A percentile compares a stretch with the other conserved stretches of the same genome.
Evolutionary conservation across 2,888 invertebrate species (phyloP).

Genomic region (Aphrophora alni): DNA sequence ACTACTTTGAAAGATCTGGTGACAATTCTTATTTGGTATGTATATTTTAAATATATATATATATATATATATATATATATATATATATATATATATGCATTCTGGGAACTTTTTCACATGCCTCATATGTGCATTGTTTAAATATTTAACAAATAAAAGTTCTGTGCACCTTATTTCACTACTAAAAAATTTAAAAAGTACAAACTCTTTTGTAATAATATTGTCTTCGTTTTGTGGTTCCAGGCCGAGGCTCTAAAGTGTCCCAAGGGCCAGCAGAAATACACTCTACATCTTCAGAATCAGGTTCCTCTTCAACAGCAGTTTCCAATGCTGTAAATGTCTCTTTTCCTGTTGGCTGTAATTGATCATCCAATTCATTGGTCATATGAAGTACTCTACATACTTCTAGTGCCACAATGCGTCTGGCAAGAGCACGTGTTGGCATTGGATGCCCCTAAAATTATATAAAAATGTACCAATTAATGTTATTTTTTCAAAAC

Average conservation of each 20-base stretch:
- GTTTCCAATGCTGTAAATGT: slow-evolving; percentile 70
- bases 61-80: too few species aligned
- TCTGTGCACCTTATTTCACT: too few species aligned
- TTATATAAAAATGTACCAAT: slow-evolving; percentile 23
- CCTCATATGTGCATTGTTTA: too few species aligned
- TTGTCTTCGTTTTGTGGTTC: slow-evolving; percentile 91
- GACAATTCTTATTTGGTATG: too few species aligned
- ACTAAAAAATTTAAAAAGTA: slow-evolving; percentile 39
- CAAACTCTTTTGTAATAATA: slow-evolving; percentile 85
- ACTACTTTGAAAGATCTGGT: too few species aligned
- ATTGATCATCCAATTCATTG: slow-evolving; percentile 89
- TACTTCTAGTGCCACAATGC: slow-evolving; percentile 88
- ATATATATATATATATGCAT: too few species aligned
- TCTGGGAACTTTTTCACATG: too few species aligned
- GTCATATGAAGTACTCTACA: slow-evolving; percentile 81
- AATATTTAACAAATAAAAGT: too few species aligned
- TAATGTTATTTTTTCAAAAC: slow-evolving; percentile 28
- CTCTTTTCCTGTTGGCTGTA: slow-evolving; percentile 95
- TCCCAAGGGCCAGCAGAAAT: slow-evolving; percentile 61
- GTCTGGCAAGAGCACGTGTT: slow-evolving; percentile 79
- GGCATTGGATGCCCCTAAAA: slow-evolving; percentile 81
- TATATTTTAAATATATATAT: too few species aligned
- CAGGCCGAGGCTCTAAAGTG: slow-evolving; percentile 78
- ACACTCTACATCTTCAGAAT: slow-evolving; percentile 59
- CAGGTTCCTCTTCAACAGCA: slow-evolving; percentile 44